Evolutionary conservation across 2,113 vertebrate genomes (phyloP).

Genomic region (Oreochromis spilurus): DNA sequence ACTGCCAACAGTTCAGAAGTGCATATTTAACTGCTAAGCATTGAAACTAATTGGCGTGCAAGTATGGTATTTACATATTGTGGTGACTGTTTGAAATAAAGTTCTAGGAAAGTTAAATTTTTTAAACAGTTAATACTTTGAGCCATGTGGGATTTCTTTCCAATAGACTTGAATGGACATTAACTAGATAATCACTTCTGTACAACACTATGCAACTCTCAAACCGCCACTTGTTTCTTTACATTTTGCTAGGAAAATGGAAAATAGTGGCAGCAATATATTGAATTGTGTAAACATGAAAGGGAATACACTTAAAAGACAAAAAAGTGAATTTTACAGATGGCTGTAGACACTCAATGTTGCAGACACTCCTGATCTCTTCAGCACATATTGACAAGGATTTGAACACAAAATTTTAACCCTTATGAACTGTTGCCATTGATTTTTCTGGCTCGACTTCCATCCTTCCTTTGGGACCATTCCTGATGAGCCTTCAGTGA

Average conservation of each 20-base stretch:
- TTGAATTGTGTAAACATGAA: not conserved
- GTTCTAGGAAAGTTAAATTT: not conserved
- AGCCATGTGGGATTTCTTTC: not conserved
- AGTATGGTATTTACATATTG: not conserved
- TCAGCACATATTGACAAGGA: not conserved
- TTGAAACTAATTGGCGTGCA: not conserved
- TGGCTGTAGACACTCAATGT: not conserved
- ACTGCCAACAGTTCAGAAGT: slow-evolving; percentile 35
- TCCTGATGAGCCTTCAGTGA: not conserved
- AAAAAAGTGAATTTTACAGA: not conserved
- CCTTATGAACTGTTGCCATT: not conserved
- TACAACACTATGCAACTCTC: not conserved
- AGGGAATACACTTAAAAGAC: not conserved
- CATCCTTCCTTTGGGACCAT: not conserved
- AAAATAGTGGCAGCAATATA: not conserved
- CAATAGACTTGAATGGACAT: not conserved
- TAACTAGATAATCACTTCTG: not conserved
- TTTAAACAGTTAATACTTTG: not conserved
- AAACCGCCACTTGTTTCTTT: not conserved
- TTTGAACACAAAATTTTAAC: not conserved
- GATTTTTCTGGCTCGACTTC: not conserved
- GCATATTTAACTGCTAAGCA: slow-evolving; percentile 1
- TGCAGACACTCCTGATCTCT: not conserved
- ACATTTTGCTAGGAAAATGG: not conserved
- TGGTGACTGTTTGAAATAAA: not conserved